These are phyloP conservation scores for Huso huso DNA, from an alignment of 2,797 vertebrate genomes.

Conservation along the genomic window DNA sequence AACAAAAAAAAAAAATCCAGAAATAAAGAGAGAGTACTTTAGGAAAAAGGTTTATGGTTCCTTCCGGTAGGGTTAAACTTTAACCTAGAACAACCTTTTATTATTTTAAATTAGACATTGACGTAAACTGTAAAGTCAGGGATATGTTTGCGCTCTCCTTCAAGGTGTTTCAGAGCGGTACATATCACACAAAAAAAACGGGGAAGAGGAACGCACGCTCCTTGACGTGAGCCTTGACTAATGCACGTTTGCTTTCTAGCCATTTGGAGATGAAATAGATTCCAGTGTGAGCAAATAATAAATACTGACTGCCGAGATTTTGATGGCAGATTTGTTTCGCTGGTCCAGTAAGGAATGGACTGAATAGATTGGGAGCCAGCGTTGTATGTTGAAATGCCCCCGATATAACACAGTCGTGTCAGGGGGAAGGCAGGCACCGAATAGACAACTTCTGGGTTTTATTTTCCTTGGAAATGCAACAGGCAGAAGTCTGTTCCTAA, in stretches of 20 bases:
- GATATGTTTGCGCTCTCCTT: no score
- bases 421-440: constrained; percentile 37
- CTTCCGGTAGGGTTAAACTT: no score
- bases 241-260: not conserved
- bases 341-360: no score
- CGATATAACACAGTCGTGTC: not conserved
- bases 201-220: not conserved
- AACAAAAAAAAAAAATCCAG: no score
- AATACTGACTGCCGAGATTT: not conserved
- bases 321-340: not conserved
- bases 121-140: no score
- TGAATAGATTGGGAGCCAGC: not conserved
- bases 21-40: no score
- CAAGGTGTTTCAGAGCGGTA: no score
- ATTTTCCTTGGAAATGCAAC: constrained; percentile 47
- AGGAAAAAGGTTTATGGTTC: no score
- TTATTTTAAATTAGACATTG: no score
- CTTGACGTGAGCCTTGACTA: no score
- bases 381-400: not conserved
- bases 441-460: constrained; percentile 45
- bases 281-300: not conserved
- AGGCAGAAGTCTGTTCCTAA: constrained; percentile 65
- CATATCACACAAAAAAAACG: no score
- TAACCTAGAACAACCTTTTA: no score
- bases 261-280: not conserved